phyloP scores from a whole-genome alignment of 2,797 vertebrate species.

The Leucoraja ocellata region DNA sequence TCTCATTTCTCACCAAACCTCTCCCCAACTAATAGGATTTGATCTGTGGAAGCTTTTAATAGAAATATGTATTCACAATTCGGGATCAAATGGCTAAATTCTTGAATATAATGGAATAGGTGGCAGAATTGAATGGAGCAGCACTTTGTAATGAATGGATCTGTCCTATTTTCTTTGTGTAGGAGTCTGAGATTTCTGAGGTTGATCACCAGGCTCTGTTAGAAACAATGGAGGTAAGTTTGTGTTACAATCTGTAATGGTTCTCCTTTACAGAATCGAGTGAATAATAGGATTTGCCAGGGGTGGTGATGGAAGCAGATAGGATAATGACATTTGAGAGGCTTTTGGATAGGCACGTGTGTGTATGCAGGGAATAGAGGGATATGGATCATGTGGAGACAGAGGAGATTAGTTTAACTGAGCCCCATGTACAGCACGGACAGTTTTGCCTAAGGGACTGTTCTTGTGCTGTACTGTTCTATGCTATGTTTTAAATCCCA shows the following conservation, averaged over 20 bases:
- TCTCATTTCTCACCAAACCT: no score
- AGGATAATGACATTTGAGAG: no score
- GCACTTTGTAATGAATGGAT: background rate
- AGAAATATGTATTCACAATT: background rate
- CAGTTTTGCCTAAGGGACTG: no score
- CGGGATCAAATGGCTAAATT: background rate
- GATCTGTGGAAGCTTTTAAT: background rate
- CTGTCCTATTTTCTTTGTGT: constrained; percentile 29
- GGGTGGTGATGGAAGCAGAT: no score
- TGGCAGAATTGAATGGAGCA: background rate
- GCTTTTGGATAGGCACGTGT: no score
- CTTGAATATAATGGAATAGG: background rate
- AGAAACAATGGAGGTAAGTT: constrained; percentile 63
- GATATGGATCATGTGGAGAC: no score
- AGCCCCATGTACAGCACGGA: no score
- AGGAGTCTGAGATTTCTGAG: constrained; percentile 68
- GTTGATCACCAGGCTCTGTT: constrained; percentile 63
- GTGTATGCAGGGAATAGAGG: no score
- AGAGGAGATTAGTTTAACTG: no score
- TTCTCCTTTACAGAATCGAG: background rate
- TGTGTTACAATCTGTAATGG: background rate
- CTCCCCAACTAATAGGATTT: background rate
- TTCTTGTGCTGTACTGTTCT: no score
- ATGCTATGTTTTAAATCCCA: no score
- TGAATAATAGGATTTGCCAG: background rate